These are phyloP conservation scores for Eptatretus burgeri DNA, from an alignment of 2,113 vertebrate species.

Conservation along the genomic window DNA sequence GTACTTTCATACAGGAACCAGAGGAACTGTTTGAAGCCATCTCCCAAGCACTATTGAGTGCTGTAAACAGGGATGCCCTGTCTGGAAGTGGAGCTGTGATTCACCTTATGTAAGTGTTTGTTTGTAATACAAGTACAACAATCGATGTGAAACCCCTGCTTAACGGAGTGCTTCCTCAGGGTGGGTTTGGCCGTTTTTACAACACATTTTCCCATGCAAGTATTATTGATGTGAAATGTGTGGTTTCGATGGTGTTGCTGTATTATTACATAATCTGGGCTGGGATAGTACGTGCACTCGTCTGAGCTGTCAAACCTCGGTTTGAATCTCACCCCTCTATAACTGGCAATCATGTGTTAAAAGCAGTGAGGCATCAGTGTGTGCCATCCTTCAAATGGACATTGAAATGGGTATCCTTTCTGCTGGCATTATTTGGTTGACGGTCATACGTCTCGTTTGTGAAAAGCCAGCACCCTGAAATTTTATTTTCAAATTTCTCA, in stretches of 20 bases:
- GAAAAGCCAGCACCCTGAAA: no score
- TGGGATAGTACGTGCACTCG: no score
- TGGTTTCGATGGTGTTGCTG: not conserved
- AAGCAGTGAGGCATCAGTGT: no score
- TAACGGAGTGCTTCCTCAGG: not conserved
- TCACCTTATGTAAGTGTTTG: constrained; percentile 55
- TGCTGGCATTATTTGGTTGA: no score
- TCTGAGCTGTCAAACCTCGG: no score
- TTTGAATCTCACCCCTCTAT: no score
- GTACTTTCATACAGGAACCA: constrained; percentile 26
- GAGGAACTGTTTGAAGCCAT: constrained; percentile 88
- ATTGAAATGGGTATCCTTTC: no score
- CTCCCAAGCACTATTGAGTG: constrained; percentile 83
- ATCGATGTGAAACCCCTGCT: not conserved
- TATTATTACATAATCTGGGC: not conserved
- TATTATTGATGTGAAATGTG: not conserved
- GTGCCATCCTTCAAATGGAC: no score
- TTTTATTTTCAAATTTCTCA: no score
- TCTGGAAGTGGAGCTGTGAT: constrained; percentile 82
- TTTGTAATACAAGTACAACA: not conserved
- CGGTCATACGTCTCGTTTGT: no score
- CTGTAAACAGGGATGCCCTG: constrained; percentile 62
- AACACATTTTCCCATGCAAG: not conserved
- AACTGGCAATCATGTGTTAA: no score
- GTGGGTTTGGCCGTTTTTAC: not conserved